phyloP scores from a whole-genome alignment of 2,113 vertebrate genomes.

The Abramis brama region DNA sequence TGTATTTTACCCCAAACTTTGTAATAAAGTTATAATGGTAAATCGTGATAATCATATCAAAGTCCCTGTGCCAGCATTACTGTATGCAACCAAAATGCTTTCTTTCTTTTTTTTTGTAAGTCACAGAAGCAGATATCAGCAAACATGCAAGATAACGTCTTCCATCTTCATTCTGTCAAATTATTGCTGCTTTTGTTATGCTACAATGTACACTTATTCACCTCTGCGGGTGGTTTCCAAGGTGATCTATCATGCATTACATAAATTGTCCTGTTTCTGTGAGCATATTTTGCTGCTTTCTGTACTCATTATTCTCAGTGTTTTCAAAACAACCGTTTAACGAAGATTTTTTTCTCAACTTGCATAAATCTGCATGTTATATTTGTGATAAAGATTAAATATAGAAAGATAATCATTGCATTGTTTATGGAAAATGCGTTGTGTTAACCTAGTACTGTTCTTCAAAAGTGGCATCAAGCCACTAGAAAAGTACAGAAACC shows the following conservation, averaged over 20 bases:
- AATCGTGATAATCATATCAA: neutral
- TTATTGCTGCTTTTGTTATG: conserved; percentile 2
- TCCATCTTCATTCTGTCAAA: conserved; percentile 26
- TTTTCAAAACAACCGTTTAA: conserved; percentile 29
- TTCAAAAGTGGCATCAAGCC: neutral
- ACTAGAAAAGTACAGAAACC: conserved; percentile 24
- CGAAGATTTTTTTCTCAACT: neutral
- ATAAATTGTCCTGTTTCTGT: conserved; percentile 35
- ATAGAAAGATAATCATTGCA: neutral
- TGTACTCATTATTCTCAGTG: conserved; percentile 21
- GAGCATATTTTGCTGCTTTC: neutral
- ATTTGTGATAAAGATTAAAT: neutral
- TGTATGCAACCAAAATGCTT: neutral
- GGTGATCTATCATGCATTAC: conserved; percentile 35
- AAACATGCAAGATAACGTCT: neutral
- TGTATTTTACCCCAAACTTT: too few species aligned
- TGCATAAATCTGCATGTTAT: neutral
- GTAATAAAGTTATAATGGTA: neutral
- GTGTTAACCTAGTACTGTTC: neutral
- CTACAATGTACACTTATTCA: conserved; percentile 13
- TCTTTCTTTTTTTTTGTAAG: neutral
- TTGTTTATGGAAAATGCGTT: conserved; percentile 19
- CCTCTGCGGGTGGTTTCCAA: conserved; percentile 42
- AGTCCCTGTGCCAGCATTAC: neutral
- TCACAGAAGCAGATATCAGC: neutral